phyloP scores from a whole-genome alignment of 2,113 vertebrate species.

The Pterophyllum scalare region DNA sequence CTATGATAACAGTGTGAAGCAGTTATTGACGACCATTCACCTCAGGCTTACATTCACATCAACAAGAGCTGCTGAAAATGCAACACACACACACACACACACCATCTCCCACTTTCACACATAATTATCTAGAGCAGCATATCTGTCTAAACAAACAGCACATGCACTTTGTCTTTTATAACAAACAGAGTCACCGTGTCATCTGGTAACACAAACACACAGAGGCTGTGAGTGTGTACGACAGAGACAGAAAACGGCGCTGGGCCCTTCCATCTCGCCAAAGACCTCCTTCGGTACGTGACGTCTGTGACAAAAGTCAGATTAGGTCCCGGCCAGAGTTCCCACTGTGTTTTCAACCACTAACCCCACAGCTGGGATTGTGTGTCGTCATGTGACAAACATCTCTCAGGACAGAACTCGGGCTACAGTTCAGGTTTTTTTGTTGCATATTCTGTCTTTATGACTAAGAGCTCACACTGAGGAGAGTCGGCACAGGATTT shows the following conservation, averaged over 20 bases:
- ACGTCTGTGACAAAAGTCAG: conserved; percentile 61
- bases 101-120: conserved; percentile 9
- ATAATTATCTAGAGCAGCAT: conserved; percentile 32
- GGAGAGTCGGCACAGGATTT: neutral
- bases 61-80: conserved; percentile 45
- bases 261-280: conserved; percentile 19
- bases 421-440: neutral
- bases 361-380: conserved; percentile 66
- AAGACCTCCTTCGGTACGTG: conserved; percentile 39
- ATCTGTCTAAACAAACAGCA: conserved; percentile 75
- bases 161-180: conserved; percentile 73
- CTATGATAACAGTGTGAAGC: conserved; percentile 47
- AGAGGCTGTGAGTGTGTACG: conserved; percentile 20
- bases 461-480: neutral
- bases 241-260: neutral
- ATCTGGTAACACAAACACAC: conserved; percentile 58
- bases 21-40: conserved; percentile 60
- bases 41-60: conserved; percentile 50
- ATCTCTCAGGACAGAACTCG: conserved; percentile 7
- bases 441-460: neutral
- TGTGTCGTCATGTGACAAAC: conserved; percentile 29
- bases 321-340: conserved; percentile 35
- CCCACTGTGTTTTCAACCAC: conserved; percentile 54
- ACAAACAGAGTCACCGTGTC: conserved; percentile 64
- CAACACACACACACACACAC: neutral